Percentiles rank a stretch among this genome's conserved stretches.
phyloP scores from a whole-genome alignment of 2,113 vertebrate genomes.

The Oreochromis tanganicae region DNA sequence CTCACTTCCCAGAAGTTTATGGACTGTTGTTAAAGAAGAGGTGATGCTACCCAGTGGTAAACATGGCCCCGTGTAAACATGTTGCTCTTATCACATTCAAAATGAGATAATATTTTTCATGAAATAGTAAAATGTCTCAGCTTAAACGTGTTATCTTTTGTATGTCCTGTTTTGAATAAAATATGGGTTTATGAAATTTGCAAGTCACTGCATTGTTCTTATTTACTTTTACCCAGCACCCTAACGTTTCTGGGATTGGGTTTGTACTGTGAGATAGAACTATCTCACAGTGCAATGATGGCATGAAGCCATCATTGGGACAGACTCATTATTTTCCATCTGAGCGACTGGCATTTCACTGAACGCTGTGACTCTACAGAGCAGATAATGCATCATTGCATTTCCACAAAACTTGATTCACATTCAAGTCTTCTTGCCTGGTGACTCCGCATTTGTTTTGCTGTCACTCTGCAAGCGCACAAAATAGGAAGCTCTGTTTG shows the following conservation, averaged over 20 bases:
- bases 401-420: background rate
- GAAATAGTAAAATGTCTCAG: background rate
- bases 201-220: background rate
- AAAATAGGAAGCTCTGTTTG: background rate
- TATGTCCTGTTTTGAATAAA: background rate
- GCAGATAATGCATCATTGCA: background rate
- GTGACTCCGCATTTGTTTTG: background rate
- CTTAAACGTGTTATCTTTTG: background rate
- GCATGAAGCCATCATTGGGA: background rate
- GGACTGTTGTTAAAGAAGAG: background rate
- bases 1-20: background rate
- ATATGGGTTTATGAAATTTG: background rate
- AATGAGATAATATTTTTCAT: background rate
- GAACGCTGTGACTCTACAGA: background rate
- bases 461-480: background rate
- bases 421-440: background rate
- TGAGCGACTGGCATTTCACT: background rate
- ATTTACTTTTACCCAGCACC: background rate
- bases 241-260: background rate
- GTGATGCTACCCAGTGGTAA: background rate
- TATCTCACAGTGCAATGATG: background rate
- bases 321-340: background rate
- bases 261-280: background rate
- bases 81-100: background rate
- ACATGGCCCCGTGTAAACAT: background rate